Conservation (phyloP, 2,797 vertebrate species). For the Gadopsis marmoratus region DNA sequence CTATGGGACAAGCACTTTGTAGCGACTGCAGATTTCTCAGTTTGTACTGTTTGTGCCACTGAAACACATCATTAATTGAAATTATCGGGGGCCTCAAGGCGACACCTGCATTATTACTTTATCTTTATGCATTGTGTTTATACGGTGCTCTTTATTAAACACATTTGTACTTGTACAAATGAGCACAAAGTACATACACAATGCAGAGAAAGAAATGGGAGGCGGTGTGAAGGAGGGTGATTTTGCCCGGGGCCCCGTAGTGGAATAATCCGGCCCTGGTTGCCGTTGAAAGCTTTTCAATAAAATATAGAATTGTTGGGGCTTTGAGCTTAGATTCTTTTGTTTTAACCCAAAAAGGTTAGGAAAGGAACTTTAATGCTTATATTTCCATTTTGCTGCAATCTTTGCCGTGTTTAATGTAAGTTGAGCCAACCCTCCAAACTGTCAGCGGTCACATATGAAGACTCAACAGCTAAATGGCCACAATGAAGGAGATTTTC, state of each 20-base stretch:
- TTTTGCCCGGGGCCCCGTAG: neutral
- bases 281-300: neutral
- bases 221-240: neutral
- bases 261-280: neutral
- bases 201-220: neutral
- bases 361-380: neutral
- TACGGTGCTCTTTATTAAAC: neutral
- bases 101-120: neutral
- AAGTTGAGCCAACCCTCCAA: neutral
- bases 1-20: neutral
- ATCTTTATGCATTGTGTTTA: neutral
- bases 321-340: neutral
- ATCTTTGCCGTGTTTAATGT: neutral
- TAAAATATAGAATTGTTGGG: neutral
- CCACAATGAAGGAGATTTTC: neutral
- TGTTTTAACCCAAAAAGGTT: conserved; percentile 2
- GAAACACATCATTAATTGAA: neutral
- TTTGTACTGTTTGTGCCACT: no score
- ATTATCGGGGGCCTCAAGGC: neutral
- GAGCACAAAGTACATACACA: no score
- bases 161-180: neutral
- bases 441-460: neutral
- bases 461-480: conserved; percentile 2
- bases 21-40: no score
- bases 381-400: conserved; percentile 10